Conservation (phyloP, 2,113 vertebrate species). For the Xiphias gladius region DNA sequence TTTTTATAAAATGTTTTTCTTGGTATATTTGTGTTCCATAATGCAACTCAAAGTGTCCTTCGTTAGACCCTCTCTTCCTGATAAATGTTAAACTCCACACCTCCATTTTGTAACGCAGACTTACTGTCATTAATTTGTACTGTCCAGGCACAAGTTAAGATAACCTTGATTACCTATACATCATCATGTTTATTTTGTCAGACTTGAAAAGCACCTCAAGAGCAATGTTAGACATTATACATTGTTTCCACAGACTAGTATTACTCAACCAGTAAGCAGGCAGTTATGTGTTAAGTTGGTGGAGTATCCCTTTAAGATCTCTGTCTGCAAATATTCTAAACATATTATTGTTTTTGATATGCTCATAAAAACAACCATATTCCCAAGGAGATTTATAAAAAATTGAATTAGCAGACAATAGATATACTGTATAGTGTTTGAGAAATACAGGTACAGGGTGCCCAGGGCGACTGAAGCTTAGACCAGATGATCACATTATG, state of each 20-base stretch:
- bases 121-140: not conserved
- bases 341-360: too few species aligned
- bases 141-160: not conserved
- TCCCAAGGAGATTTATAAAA: not conserved
- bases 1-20: not conserved
- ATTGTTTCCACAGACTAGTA: too few species aligned
- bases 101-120: not conserved
- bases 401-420: not conserved
- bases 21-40: not conserved
- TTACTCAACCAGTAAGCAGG: too few species aligned
- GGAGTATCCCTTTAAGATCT: not conserved
- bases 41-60: too few species aligned
- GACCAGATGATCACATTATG: conserved; percentile 28
- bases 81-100: too few species aligned
- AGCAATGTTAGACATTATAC: too few species aligned
- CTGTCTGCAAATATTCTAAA: not conserved
- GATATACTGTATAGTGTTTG: not conserved
- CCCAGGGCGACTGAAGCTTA: not conserved
- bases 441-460: not conserved
- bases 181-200: too few species aligned
- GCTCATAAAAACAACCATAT: not conserved
- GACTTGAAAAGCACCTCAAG: too few species aligned
- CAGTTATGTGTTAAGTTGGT: too few species aligned
- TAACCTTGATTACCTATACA: not conserved
- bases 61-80: too few species aligned